These are phyloP conservation scores for Helicorthomorpha holstii DNA, from an alignment of 1,140 invertebrate genomes.

Conservation along the genomic window DNA sequence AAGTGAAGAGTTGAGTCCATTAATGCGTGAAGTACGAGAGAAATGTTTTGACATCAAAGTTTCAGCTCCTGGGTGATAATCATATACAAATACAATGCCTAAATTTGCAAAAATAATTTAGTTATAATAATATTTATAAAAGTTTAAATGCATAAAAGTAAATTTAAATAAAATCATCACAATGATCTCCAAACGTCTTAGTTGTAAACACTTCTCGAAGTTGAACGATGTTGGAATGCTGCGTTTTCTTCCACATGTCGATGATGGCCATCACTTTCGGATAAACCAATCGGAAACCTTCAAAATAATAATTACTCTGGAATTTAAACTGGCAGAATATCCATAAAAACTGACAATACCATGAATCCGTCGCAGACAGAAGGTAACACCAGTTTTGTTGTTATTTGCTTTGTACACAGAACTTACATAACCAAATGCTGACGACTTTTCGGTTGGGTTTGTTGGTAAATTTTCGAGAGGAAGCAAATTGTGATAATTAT, in stretches of 20 bases:
- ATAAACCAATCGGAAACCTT: conserved; percentile 57
- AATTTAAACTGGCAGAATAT: conserved; percentile 1
- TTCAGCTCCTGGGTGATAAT: conserved; percentile 79
- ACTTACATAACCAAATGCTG: conserved; percentile 50
- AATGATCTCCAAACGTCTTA: conserved; percentile 88
- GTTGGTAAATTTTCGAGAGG: conserved; percentile 51
- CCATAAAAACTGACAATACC: conserved; percentile 29
- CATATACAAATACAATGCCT: conserved; percentile 93
- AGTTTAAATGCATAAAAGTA: not conserved
- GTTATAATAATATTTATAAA: not conserved
- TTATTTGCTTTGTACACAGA: conserved; percentile 85
- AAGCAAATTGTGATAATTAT: conserved; percentile 73
- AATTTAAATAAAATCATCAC: conserved; percentile 37
- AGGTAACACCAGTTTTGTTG: conserved; percentile 66
- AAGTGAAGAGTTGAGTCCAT: not conserved
- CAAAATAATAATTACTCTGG: conserved; percentile 9
- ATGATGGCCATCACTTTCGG: conserved; percentile 68
- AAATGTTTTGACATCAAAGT: conserved; percentile 77
- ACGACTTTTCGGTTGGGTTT: conserved; percentile 36
- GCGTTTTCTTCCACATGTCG: conserved; percentile 84
- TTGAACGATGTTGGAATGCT: conserved; percentile 82
- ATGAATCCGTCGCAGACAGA: conserved; percentile 76
- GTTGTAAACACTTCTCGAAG: conserved; percentile 87
- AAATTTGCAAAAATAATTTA: conserved; percentile 19
- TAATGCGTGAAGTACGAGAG: conserved; percentile 13